A percentile compares a stretch with the other conserved stretches of the same genome.
These are phyloP conservation scores for Sinohyriopsis cumingii DNA, from an alignment of 2,888 invertebrate species.

Conservation along the genomic window DNA sequence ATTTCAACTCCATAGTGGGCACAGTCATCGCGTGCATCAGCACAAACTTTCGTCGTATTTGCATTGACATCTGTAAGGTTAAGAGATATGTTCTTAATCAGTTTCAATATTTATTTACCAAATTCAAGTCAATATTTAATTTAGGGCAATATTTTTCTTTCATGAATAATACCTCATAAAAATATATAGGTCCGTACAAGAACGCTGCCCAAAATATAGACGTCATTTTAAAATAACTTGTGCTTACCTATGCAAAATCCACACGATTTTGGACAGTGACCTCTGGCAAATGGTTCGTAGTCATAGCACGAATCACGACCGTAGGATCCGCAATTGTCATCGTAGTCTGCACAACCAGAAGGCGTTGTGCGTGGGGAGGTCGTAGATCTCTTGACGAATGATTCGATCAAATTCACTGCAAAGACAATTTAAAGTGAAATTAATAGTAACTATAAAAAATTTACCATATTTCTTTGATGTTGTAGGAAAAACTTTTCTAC, in stretches of 20 bases:
- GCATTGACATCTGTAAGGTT: background rate
- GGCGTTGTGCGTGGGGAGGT: conserved; percentile 17
- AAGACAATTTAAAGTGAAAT: background rate
- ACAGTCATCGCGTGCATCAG: conserved; percentile 27
- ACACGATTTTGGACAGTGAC: conserved; percentile 41
- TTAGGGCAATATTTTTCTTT: too few species aligned
- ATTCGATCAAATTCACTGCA: conserved; percentile 27
- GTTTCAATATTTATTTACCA: background rate
- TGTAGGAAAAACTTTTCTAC: too few species aligned
- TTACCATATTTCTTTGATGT: too few species aligned
- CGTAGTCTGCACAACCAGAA: conserved; percentile 30
- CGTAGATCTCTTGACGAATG: conserved; percentile 24
- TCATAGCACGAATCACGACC: conserved; percentile 42
- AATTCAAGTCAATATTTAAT: too few species aligned
- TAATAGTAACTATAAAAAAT: background rate
- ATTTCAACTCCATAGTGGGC: conserved; percentile 20
- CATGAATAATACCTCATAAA: too few species aligned
- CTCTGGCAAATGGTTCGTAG: conserved; percentile 38
- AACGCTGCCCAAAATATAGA: too few species aligned
- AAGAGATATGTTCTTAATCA: background rate
- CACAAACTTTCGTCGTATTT: conserved; percentile 9
- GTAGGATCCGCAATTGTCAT: conserved; percentile 37
- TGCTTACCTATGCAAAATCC: conserved; percentile 33
- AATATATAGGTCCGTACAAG: too few species aligned
- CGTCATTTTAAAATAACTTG: too few species aligned